These are phyloP conservation scores for Apeltes quadracus DNA, from an alignment of 2,113 vertebrate species.

Conservation along the genomic window DNA sequence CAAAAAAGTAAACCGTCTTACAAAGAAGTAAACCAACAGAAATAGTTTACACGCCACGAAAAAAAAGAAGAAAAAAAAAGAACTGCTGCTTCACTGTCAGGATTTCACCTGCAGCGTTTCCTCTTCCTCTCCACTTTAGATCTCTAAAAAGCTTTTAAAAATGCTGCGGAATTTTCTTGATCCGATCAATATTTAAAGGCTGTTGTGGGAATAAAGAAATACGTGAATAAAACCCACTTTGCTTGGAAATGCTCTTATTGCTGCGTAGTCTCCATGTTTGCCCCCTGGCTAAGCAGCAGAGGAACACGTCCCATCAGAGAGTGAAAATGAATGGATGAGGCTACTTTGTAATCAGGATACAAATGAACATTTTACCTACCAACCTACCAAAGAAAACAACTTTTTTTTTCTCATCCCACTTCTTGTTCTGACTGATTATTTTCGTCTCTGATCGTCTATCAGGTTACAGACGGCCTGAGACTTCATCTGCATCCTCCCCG, in stretches of 20 bases:
- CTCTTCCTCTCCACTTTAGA: slow-evolving; percentile 21
- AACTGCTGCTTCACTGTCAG: slow-evolving; percentile 11
- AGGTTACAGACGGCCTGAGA: slow-evolving; percentile 41
- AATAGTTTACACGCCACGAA: neutral
- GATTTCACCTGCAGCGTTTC: slow-evolving; percentile 71
- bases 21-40: slow-evolving; percentile 14
- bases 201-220: slow-evolving; percentile 71
- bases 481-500: slow-evolving; percentile 48
- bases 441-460: slow-evolving; percentile 19
- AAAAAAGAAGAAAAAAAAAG: neutral
- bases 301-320: slow-evolving; percentile 63
- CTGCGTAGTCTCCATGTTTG: slow-evolving; percentile 57
- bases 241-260: slow-evolving; percentile 75
- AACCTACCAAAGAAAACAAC: neutral
- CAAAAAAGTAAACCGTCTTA: neutral
- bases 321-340: slow-evolving; percentile 8
- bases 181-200: slow-evolving; percentile 76
- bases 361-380: slow-evolving; percentile 20
- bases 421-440: slow-evolving; percentile 8
- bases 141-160: slow-evolving; percentile 74
- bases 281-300: slow-evolving; percentile 63
- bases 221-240: slow-evolving; percentile 66
- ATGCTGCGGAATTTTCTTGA: slow-evolving; percentile 39
- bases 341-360: slow-evolving; percentile 6
- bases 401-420: neutral